Evolutionary conservation across 2,888 invertebrate species (phyloP).

Genomic region (Silvanus unidentatus): DNA sequence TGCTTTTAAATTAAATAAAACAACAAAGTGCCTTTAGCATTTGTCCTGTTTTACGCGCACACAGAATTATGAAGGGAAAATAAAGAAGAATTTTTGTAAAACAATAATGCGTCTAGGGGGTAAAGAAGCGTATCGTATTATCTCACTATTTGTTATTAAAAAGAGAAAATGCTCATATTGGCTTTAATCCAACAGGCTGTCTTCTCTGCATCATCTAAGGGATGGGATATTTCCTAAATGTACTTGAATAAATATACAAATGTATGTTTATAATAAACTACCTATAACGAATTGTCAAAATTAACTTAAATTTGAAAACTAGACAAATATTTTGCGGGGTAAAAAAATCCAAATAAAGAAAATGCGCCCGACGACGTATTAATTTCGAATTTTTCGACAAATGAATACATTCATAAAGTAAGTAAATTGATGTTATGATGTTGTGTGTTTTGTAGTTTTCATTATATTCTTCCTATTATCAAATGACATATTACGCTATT

Average conservation of each 20-base stretch:
- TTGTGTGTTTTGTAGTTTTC: background rate
- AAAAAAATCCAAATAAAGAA: too few species aligned
- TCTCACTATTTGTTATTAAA: slow-evolving; percentile 31
- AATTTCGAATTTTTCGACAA: slow-evolving; percentile 3
- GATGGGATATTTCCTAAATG: too few species aligned
- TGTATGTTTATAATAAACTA: too few species aligned
- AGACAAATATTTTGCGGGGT: too few species aligned
- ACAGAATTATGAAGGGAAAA: background rate
- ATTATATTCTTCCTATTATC: slow-evolving; percentile 1
- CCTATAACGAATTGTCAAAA: too few species aligned
- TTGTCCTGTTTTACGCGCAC: slow-evolving; percentile 1
- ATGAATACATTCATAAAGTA: background rate
- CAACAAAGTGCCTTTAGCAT: slow-evolving; percentile 1
- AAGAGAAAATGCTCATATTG: slow-evolving; percentile 36
- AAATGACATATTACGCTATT: slow-evolving; percentile 15
- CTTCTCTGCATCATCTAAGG: too few species aligned
- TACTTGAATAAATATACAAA: too few species aligned
- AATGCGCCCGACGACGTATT: too few species aligned
- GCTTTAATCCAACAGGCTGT: slow-evolving; percentile 41
- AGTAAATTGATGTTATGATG: background rate
- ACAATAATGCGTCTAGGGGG: slow-evolving; percentile 26
- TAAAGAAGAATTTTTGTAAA: too few species aligned
- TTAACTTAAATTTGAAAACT: too few species aligned
- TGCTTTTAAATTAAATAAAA: slow-evolving; percentile 2
- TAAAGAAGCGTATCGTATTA: slow-evolving; percentile 34